Conservation (phyloP, 2,113 vertebrate genomes). For the Camelus bactrianus region DNA sequence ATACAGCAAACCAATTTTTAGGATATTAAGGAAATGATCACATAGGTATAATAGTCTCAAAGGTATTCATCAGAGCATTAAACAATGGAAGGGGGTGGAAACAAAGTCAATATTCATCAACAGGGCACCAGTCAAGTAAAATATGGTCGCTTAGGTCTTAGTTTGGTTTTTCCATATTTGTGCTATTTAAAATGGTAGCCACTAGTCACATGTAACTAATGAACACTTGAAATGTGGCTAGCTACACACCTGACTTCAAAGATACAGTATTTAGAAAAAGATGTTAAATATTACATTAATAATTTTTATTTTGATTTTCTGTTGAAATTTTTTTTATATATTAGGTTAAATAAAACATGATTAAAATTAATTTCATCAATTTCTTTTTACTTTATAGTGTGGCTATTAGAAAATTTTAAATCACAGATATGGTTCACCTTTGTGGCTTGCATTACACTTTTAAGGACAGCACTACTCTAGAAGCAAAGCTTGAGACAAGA, state of each 20-base stretch:
- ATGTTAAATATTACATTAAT: conserved; percentile 29
- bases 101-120: conserved; percentile 49
- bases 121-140: conserved; percentile 15
- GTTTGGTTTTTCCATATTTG: conserved; percentile 44
- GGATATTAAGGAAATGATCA: conserved; percentile 44
- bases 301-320: conserved; percentile 10
- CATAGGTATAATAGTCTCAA: not conserved
- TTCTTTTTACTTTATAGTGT: conserved; percentile 25
- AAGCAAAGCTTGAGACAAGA: conserved; percentile 31
- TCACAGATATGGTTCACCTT: not conserved
- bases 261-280: not conserved
- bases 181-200: not conserved
- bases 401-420: conserved; percentile 45
- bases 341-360: conserved; percentile 37
- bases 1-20: conserved; percentile 17
- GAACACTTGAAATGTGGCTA: conserved; percentile 39
- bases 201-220: not conserved
- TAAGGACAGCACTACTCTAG: not conserved
- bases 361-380: not conserved
- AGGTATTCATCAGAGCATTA: not conserved
- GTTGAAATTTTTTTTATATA: conserved; percentile 30
- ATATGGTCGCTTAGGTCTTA: conserved; percentile 9
- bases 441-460: conserved; percentile 47
- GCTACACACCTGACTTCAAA: not conserved
- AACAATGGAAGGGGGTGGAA: not conserved